Base-by-base conservation (phyloP, 1,140 invertebrate species). In the Meteorus sp. region DNA sequence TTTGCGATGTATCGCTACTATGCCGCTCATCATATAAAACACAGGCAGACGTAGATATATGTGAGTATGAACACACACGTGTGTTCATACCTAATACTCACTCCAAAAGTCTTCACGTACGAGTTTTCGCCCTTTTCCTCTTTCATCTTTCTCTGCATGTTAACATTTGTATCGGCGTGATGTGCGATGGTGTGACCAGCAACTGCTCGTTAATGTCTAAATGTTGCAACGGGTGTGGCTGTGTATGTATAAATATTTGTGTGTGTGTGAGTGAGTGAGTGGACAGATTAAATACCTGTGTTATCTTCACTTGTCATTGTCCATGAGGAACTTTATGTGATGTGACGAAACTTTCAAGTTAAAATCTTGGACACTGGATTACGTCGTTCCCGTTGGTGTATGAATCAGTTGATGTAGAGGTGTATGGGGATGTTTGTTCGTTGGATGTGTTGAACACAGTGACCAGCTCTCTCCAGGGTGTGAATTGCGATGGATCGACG, bases 121-220 rank as follows among this genome's bases (percentile, higher is more conserved):
- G 9, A 6, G 9, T 17, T 6, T 43, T 4, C 13, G 5, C 13
- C 3, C 6, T 3, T 45, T 11, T 45, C n/a, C n/a, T n/a, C n/a
- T n/a, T n/a, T n/a, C n/a, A 45, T n/a, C 35, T 59, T 64, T 59
- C 47, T 65, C 56, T 62, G 59, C 65, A 60, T 64, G 65, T 59
- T 58, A 54, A n/a, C 35, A 29, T 51, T 27, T 9, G 45, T 23
- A 22, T 29, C 55, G 58, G 53, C 41, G 56, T 58, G 51, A 58
- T 35, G n/a, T n/a, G 51, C 35, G 53, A 48, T 44, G 48, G 59
- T 64, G 62, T 54, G 62, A 59, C 59, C 51, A 53, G 37, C 51
- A 59, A 59, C 55, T 45, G 33, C 60, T 61, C 56, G 57, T 64
- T 56, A 65, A 60, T 51, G 48, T 60, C 20, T 25, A 23, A 59